Evolutionary conservation across 2,797 vertebrate genomes (phyloP), one percentile per base, ranked within the genome.

Genomic region (Characodon lateralis): DNA sequence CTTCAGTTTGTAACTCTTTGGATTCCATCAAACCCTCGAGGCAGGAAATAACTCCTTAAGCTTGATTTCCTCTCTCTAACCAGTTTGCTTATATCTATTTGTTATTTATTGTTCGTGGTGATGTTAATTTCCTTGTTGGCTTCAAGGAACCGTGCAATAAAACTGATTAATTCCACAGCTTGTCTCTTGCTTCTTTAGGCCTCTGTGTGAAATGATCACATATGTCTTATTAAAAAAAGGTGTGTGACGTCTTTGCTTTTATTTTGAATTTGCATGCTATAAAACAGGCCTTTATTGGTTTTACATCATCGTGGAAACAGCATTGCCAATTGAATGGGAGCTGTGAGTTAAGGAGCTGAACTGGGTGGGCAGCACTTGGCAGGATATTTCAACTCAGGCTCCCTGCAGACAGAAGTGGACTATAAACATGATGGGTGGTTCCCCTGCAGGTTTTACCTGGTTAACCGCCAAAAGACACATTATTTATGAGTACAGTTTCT

Each of bases 361-460:
- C 84, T 89, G 90, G 90, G 93, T 92, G 93, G 92, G 91, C 91
- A 87, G 83, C 82, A 66, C 72, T 91, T 91, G 92, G 90, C 92
- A 87, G 90, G 87, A 87, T 81, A 73, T 89, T 78, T 87, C 79
- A 74, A 50, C 72, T 18, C 78, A 73, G 87, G 83, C 85, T 81
- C 87, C 89, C 85, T 10, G 68, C 82, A 74, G 89, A 79, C 71
- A 73, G 55, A 83, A 92, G 81, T 73, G 61, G 85, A 83, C 83
- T 35, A 55, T 89, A 91, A 93, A 94, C 83, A 61, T 85, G 84
- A 83, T 78, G 75, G 79, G 89, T 84, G 73, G 77, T 89, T 89
- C 89, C 81, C 72, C 76, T 76, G 2, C 50, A 70, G 71, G 31
- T 72, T 80, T 82, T 72, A 55, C 81, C 82, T 71, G 76, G 58